Percentiles rank a stretch among this genome's conserved stretches.
These are phyloP conservation scores for Phalanger gymnotis DNA, from an alignment of 2,797 vertebrate genomes.

Conservation along the genomic window DNA sequence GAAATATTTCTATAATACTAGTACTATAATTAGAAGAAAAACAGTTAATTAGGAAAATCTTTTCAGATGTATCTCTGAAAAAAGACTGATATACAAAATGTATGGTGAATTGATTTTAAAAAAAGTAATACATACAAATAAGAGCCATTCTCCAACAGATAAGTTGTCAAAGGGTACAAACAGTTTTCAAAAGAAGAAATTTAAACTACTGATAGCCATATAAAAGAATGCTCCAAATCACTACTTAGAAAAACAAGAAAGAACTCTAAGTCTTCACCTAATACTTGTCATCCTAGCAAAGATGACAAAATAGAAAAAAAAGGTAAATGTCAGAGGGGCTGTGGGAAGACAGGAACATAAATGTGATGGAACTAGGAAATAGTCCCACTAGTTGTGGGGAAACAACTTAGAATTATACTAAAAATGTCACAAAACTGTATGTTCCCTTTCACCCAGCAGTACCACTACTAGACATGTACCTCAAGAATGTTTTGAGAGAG, in stretches of 20 bases:
- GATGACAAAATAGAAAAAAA: background rate
- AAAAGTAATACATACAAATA: background rate
- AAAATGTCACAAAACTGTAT: background rate
- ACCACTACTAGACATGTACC: background rate
- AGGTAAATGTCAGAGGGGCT: background rate
- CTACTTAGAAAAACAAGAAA: background rate
- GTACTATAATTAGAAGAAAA: background rate
- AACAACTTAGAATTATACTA: background rate
- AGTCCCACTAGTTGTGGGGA: background rate
- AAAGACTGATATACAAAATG: background rate
- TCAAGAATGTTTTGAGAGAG: too few species aligned
- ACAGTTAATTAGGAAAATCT: background rate
- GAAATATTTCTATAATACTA: too few species aligned
- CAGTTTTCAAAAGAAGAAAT: background rate
- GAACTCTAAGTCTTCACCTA: background rate
- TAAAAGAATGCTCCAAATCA: background rate
- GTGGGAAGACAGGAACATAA: background rate
- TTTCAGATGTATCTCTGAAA: background rate
- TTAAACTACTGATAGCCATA: background rate
- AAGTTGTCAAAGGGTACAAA: too few species aligned
- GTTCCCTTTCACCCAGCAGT: background rate
- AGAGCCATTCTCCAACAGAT: background rate
- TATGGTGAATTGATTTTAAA: background rate
- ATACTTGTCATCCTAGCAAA: background rate
- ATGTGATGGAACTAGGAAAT: background rate